phyloP scores from a whole-genome alignment of 1,140 invertebrate species.

The Ceratitis capitata region DNA sequence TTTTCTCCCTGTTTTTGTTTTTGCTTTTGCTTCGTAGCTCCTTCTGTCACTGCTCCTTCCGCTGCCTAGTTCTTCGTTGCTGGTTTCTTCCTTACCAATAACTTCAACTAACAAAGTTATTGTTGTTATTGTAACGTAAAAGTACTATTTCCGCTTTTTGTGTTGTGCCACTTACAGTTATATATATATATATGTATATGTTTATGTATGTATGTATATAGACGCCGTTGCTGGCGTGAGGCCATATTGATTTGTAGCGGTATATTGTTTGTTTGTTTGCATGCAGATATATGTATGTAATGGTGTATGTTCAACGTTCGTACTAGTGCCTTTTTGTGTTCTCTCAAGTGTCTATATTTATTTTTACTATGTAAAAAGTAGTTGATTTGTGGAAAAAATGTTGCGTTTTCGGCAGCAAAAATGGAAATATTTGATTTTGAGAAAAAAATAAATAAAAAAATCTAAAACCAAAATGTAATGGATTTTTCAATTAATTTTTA shows the following conservation, averaged over 20 bases:
- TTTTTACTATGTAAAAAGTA: background rate
- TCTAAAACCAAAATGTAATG: too few relatives aligned
- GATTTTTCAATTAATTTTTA: too few relatives aligned
- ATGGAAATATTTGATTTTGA: background rate
- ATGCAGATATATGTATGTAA: background rate
- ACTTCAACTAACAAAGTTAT: background rate
- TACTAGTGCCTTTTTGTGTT: too few relatives aligned
- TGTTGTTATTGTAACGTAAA: conserved; percentile 44
- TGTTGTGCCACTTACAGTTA: conserved; percentile 3
- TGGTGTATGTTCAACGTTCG: too few relatives aligned
- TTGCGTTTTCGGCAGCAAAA: background rate
- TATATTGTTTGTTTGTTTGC: background rate
- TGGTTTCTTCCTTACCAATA: background rate
- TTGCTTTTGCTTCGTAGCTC: conserved; percentile 25
- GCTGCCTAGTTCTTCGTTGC: too few relatives aligned
- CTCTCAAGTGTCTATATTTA: too few relatives aligned
- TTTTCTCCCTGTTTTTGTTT: background rate
- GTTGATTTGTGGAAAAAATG: background rate
- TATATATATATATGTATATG: too few relatives aligned
- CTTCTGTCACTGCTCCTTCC: conserved; percentile 28
- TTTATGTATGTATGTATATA: too few relatives aligned
- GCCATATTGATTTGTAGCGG: conserved; percentile 40
- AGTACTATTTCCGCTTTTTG: conserved; percentile 27
- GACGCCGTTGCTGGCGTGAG: background rate
- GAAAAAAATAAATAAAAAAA: too few relatives aligned